phyloP scores from a whole-genome alignment of 2,888 invertebrate genomes.

The Branchipolynoe longqiensis region DNA sequence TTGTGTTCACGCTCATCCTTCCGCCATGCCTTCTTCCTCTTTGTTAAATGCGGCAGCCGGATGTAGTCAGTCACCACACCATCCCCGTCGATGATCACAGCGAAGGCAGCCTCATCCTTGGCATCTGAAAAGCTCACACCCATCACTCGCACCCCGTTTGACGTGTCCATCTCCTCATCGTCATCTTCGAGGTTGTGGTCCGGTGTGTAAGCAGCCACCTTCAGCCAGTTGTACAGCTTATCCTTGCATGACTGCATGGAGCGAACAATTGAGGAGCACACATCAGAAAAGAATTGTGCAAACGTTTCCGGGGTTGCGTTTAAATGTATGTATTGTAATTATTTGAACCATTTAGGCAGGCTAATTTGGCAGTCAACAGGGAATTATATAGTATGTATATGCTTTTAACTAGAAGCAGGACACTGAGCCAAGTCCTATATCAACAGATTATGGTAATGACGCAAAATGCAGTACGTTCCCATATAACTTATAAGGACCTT shows the following conservation, averaged over 20 bases:
- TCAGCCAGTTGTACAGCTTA: conserved; percentile 94
- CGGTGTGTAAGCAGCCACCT: conserved; percentile 91
- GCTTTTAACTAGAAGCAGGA: too few relatives aligned
- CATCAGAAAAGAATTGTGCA: too few relatives aligned
- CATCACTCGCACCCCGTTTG: conserved; percentile 91
- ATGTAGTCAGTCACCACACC: conserved; percentile 96
- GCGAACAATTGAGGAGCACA: too few relatives aligned
- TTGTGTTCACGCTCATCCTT: conserved; percentile 86
- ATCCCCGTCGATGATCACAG: conserved; percentile 92
- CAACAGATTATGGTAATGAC: too few relatives aligned
- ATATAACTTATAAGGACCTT: too few relatives aligned
- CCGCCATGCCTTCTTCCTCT: conserved; percentile 89
- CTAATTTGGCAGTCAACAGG: too few relatives aligned
- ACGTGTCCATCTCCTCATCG: conserved; percentile 89
- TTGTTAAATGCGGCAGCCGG: conserved; percentile 92
- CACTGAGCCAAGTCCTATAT: too few relatives aligned
- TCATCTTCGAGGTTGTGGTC: conserved; percentile 90
- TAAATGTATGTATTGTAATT: too few relatives aligned
- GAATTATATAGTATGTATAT: too few relatives aligned
- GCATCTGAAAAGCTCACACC: conserved; percentile 87
- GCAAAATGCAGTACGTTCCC: too few relatives aligned
- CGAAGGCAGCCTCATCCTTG: conserved; percentile 88
- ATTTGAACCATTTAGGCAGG: too few relatives aligned
- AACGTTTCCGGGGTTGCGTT: too few relatives aligned
- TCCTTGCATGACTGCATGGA: conserved; percentile 87